These are phyloP conservation scores for Caprella mutica DNA, from an alignment of 2,888 invertebrate species.

Conservation along the genomic window DNA sequence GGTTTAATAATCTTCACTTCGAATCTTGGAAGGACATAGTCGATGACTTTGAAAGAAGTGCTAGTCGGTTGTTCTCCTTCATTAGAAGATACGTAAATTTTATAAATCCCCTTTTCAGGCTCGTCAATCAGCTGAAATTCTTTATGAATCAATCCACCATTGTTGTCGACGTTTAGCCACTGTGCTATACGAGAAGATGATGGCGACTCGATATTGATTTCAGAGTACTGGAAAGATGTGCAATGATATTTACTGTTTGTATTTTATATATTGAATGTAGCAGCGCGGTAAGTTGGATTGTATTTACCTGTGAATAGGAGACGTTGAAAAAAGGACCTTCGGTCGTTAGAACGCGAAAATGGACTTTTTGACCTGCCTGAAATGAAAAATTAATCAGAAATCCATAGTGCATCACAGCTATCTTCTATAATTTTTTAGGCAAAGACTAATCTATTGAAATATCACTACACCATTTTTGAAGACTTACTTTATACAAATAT, in stretches of 20 bases:
- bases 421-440: too few species aligned
- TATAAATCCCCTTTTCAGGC: slow-evolving; percentile 34
- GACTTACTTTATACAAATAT: too few species aligned
- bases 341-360: slow-evolving; percentile 48
- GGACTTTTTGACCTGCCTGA: slow-evolving; percentile 49
- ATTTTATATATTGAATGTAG: too few species aligned
- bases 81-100: slow-evolving; percentile 2
- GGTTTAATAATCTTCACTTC: slow-evolving; percentile 48
- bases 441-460: too few species aligned
- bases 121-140: slow-evolving; percentile 42
- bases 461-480: too few species aligned
- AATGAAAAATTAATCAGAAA: too few species aligned
- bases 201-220: slow-evolving; percentile 40
- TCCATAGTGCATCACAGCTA: too few species aligned
- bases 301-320: slow-evolving; percentile 10
- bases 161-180: slow-evolving; percentile 51
- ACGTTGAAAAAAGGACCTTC: slow-evolving; percentile 48
- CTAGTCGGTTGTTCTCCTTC: not conserved
- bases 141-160: slow-evolving; percentile 52
- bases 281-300: too few species aligned
- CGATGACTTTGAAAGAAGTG: slow-evolving; percentile 45
- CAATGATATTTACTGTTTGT: too few species aligned
- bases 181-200: slow-evolving; percentile 51
- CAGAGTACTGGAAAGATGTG: slow-evolving; percentile 22
- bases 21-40: slow-evolving; percentile 51